These are phyloP conservation scores for Scatophagus argus DNA, from an alignment of 2,113 vertebrate species.

Conservation along the genomic window DNA sequence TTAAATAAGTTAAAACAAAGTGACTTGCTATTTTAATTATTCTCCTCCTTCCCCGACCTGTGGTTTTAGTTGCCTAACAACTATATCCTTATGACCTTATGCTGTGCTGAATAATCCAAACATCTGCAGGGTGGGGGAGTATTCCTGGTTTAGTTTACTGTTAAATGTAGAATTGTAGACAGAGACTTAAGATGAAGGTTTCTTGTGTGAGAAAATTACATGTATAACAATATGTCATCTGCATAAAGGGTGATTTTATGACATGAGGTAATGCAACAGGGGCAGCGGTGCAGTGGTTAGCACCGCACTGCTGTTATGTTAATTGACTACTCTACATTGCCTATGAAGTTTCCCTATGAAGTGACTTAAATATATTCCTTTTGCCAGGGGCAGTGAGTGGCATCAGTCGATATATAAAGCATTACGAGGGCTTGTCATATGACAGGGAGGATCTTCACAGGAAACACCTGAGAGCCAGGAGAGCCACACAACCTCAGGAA, in stretches of 20 bases:
- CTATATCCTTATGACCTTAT: too few species aligned
- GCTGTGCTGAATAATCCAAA: too few species aligned
- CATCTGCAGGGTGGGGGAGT: too few species aligned
- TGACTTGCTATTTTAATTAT: too few species aligned
- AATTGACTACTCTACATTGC: too few species aligned
- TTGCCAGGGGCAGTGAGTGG: constrained; percentile 58
- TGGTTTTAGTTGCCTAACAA: neutral
- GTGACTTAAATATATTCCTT: neutral
- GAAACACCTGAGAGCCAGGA: constrained; percentile 70
- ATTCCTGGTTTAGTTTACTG: neutral
- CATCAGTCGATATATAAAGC: constrained; percentile 75
- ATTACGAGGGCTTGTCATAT: constrained; percentile 78
- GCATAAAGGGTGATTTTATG: constrained; percentile 4
- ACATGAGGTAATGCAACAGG: neutral
- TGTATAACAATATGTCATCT: neutral
- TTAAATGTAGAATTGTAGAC: neutral
- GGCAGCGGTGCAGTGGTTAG: too few species aligned
- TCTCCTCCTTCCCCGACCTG: neutral
- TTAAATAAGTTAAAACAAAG: neutral
- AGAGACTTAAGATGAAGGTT: neutral
- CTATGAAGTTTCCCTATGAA: neutral
- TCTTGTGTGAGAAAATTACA: neutral
- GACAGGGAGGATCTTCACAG: constrained; percentile 68
- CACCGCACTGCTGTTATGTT: too few species aligned
- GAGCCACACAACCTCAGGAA: constrained; percentile 42